Percentiles rank a stretch among this genome's conserved stretches.
Conservation (phyloP, 1,140 invertebrate genomes). For the Oryctes rhinoceros region DNA sequence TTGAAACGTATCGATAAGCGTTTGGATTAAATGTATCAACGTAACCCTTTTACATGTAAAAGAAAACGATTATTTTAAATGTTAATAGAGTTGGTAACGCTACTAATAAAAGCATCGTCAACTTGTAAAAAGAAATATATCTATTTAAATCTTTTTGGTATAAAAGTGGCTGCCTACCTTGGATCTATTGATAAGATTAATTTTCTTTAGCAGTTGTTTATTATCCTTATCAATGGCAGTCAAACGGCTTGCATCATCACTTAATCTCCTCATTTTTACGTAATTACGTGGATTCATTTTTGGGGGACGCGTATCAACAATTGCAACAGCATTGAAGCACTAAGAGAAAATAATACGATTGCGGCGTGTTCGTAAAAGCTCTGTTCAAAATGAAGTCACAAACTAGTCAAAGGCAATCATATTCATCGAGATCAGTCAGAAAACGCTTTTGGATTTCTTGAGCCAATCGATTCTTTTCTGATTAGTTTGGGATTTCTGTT, state of each 20-base stretch:
- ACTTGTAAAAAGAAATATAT: no score
- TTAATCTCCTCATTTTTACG: constrained; percentile 56
- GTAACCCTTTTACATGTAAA: constrained; percentile 47
- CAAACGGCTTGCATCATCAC: constrained; percentile 53
- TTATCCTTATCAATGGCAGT: constrained; percentile 61
- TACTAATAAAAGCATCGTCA: no score
- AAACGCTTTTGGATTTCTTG: no score
- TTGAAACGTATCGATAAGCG: constrained; percentile 48
- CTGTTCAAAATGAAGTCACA: no score
- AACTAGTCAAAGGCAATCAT: no score
- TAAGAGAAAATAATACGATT: background rate
- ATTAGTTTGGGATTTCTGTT: no score
- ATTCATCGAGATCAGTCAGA: no score
- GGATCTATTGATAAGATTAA: constrained; percentile 59
- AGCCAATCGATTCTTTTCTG: no score
- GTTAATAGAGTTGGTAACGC: no score
- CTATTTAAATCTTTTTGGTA: no score
- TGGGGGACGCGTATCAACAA: constrained; percentile 60
- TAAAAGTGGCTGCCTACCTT: constrained; percentile 56
- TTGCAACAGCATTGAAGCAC: constrained; percentile 54
- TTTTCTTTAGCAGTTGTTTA: constrained; percentile 59
- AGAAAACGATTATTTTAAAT: background rate
- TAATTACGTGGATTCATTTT: constrained; percentile 55
- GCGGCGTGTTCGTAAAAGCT: no score
- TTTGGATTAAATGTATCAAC: constrained; percentile 54